Base-by-base conservation (phyloP, 1,140 invertebrate species). In the Hestina assimilis region DNA sequence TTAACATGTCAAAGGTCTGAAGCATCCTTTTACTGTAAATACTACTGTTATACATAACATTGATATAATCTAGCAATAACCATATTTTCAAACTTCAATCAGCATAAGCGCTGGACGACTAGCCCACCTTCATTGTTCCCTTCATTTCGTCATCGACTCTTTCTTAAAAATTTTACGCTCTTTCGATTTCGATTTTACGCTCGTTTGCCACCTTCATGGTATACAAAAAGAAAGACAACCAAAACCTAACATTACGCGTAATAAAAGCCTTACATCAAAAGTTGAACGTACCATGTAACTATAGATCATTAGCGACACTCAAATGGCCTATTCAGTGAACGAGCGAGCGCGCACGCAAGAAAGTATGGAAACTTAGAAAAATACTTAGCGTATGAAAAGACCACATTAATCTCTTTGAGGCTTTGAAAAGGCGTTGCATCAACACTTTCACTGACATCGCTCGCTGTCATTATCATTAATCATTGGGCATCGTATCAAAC, bases 391-490 rank as follows among this genome's bases (percentile, higher is more conserved):
- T 56, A 53, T 73, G 71, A 72, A 79, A 69, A 66, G 63, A 47
- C 40, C 20, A 55, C 75, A 82, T 82, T 70, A 78, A 82, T 82
- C 79, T 78, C 9, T 40, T 45, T 59, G 59, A 63, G 56, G 61
- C 57, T 52, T 54, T 74, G 66, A 73, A 74, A 74, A 65, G 65
- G 52, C 40, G 59, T 65, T 63, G 67, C 66, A 69, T 74, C 66
- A 59, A 70, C 70, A 79, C 76, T 82, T 79, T 82, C 75, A 68
- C 71, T 76, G 45, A 53, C 51, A 31, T 47, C 53, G 29, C 41
- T 43, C 9, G 26, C 41, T 43, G 61, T 69, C 63, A 66, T 69
- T 59, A 71, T 65, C 65, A 79, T 76, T 72, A 74, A 76, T 78
- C 76, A 79, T n/a, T 71, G 62, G 65, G 61, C 57, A 68, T 66